Evolutionary conservation across 1,140 invertebrate species (phyloP), one percentile per base, ranked within the genome.

Genomic region (Babylonia areolata): DNA sequence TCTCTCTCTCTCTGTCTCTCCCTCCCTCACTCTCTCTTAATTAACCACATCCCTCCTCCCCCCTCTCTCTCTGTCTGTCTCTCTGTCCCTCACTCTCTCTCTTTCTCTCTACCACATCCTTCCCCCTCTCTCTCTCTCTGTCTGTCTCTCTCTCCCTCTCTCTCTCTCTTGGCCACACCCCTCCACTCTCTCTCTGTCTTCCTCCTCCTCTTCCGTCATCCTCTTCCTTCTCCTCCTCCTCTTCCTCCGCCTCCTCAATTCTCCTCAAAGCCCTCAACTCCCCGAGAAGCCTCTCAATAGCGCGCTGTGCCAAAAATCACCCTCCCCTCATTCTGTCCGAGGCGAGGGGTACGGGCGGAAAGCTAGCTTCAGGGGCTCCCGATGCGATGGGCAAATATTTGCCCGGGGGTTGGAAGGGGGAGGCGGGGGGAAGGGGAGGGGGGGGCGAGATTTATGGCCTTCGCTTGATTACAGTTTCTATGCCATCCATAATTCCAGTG

Each of bases 401-500:
- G 82, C 82, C 82, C 17, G 35, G 15, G 39, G 23, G 64, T 46
- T n/a, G n/a, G n/a, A n/a, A n/a, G n/a, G n/a, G n/a, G n/a, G n/a
- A n/a, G n/a, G n/a, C n/a, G n/a, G n/a, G n/a, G n/a, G n/a, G n/a
- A n/a, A n/a, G n/a, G n/a, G n/a, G n/a, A n/a, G n/a, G n/a, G n/a
- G 35, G 15, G 39, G 23, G 64, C 42, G 28, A 23, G 82, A 84
- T 84, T 84, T 84, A 84, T 46, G 40, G 64, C 64, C 39, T 1
- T 64, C 39, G 82, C 82, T 73, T 84, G 82, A 84, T 84, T 84
- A 84, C 69, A 35, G 64, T 40, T 71, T 84, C 82, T 84, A 75
- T 84, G 82, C 82, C 82, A 84, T 84, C 82, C 82, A 84, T 84
- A 84, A 84, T 46, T 73, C 64, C 64, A 40, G 39, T 84, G 82